Evolutionary conservation across 2,888 invertebrate genomes (phyloP).

Genomic region (Eurois occulta): DNA sequence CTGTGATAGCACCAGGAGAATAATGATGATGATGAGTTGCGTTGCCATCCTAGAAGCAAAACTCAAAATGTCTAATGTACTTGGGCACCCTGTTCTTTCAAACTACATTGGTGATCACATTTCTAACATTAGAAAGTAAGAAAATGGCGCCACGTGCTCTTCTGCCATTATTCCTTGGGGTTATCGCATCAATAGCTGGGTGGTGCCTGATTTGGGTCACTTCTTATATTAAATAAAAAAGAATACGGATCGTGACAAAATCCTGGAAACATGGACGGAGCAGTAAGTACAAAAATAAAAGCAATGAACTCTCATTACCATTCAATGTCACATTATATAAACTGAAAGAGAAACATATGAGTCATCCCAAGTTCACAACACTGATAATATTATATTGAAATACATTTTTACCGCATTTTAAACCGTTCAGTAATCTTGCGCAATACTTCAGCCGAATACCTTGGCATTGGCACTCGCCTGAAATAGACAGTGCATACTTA

Average conservation of each 20-base stretch:
- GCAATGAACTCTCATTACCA: neutral
- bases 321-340: conserved; percentile 46
- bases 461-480: conserved; percentile 83
- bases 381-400: conserved; percentile 61
- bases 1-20: neutral
- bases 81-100: neutral
- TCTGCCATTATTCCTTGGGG: neutral
- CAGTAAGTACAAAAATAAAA: neutral
- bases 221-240: neutral
- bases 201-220: neutral
- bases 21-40: neutral
- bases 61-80: neutral
- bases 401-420: conserved; percentile 55
- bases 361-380: conserved; percentile 65
- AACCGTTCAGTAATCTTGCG: conserved; percentile 58
- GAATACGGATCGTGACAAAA: neutral
- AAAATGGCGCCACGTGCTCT: neutral
- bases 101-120: neutral
- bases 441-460: conserved; percentile 73
- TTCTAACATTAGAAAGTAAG: neutral
- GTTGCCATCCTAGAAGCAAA: neutral
- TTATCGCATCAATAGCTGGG: neutral
- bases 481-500: conserved; percentile 77
- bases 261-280: neutral
- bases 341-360: conserved; percentile 67